Evolutionary conservation across 2,797 vertebrate species (phyloP).

Genomic region (Oryzias dopingdopingensis): DNA sequence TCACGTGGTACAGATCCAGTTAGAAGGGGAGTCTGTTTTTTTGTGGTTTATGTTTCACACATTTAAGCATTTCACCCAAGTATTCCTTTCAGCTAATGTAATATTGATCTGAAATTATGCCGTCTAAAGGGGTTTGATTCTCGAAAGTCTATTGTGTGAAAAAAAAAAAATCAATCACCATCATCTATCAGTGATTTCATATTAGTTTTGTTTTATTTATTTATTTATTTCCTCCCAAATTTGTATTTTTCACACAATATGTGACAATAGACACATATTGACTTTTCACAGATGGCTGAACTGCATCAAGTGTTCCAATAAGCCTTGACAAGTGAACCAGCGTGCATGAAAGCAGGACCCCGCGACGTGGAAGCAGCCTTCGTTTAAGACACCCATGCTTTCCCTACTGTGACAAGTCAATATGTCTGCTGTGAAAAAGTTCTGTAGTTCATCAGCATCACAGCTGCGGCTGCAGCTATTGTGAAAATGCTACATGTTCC

Average conservation of each 20-base stretch:
- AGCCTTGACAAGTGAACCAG: background rate
- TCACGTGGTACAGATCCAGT: slow-evolving; percentile 3
- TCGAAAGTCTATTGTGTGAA: too few species aligned
- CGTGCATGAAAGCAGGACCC: background rate
- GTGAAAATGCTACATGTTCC: background rate
- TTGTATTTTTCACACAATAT: background rate
- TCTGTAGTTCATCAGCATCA: background rate
- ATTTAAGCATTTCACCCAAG: too few species aligned
- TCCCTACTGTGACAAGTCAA: background rate
- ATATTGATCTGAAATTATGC: too few species aligned
- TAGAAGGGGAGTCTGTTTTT: slow-evolving; percentile 4
- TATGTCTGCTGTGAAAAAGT: background rate
- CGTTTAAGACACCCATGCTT: background rate
- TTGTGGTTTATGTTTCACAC: background rate
- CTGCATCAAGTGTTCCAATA: slow-evolving; percentile 1
- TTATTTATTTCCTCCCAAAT: background rate
- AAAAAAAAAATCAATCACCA: too few species aligned
- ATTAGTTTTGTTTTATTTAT: background rate
- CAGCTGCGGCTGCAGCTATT: background rate
- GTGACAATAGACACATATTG: slow-evolving; percentile 2
- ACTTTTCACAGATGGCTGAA: slow-evolving; percentile 1
- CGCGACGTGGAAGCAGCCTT: background rate
- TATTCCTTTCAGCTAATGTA: too few species aligned
- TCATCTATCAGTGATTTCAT: background rate
- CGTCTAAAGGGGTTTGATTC: too few species aligned